Evolutionary conservation across 1,140 invertebrate genomes (phyloP), one percentile per base, ranked within the genome.

Genomic region (Drosophila repleta): DNA sequence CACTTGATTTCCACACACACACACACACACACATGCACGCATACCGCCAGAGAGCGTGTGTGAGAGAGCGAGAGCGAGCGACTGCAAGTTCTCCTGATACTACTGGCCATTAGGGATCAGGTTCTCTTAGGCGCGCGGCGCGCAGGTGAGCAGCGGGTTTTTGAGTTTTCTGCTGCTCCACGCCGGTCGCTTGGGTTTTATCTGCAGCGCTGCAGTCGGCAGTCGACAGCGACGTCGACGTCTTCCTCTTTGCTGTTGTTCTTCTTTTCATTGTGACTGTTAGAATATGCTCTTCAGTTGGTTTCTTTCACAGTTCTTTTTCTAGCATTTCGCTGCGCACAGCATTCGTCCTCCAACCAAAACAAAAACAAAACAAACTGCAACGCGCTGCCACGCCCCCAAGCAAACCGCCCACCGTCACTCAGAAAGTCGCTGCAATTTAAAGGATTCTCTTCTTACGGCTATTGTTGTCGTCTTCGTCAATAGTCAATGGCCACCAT

Each of bases 331-430:
- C 74, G 63, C 61, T 85, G 32, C 78, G 71, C 82, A 87, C 74
- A 56, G 49, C 79, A 88, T 87, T 87, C 82, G 82, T 87, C 82
- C 82, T 87, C 83, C 82, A 84, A 88, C 74, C 81, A 72, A 66
- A 80, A 73, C 52, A 70, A 60, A 68, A 69, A 0, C 6, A 43
- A 75, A 66, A 85, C 69, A 52, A 66, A 79, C 49, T 49, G 69
- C 56, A 46, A 55, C 37, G 18, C 18, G 41, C 17, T 66, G 71
- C 79, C 75, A 58, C 66, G 68, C 72, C 56, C 56, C 71, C 41
- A 18, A 46, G 49, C 73, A 39, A 39, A 49, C 32, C 74, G 76
- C 73, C 76, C 72, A 69, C 48, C 49, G 63, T 55, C 41, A 49
- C 21, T 70, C 51, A 65, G 56, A 35, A 11, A 24, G 49, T 56